Conservation (phyloP, 2,888 invertebrate genomes). For the Romanomermis culicivorax region DNA sequence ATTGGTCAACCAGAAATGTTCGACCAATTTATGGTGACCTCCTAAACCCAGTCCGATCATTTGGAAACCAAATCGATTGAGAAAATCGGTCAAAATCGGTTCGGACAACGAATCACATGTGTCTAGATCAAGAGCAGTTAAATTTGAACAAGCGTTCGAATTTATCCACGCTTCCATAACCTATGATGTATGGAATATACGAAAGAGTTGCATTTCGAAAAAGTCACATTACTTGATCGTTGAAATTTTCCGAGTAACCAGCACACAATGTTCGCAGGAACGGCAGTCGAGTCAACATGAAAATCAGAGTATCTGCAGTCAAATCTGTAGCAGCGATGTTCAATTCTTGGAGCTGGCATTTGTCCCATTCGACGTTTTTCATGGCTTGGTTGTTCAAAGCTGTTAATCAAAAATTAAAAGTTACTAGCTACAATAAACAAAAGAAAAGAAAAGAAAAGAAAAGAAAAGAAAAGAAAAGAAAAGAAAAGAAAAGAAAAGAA, state of each 20-base stretch:
- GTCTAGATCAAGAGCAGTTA: slow-evolving; percentile 74
- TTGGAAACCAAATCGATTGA: slow-evolving; percentile 68
- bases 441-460: too few species aligned
- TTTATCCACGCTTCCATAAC: slow-evolving; percentile 74
- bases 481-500: too few species aligned
- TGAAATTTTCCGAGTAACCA: slow-evolving; percentile 91
- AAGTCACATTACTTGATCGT: slow-evolving; percentile 46
- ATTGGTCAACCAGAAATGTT: slow-evolving; percentile 89
- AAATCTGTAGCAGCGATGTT: slow-evolving; percentile 93
- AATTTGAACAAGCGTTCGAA: slow-evolving; percentile 47
- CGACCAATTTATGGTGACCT: slow-evolving; percentile 66
- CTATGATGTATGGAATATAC: slow-evolving; percentile 25
- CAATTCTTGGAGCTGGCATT: slow-evolving; percentile 64
- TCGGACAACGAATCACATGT: slow-evolving; percentile 85
- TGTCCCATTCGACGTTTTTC: slow-evolving; percentile 94
- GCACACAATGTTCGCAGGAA: slow-evolving; percentile 70
- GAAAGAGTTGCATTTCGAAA: background rate
- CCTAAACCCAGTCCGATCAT: slow-evolving; percentile 72
- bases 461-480: too few species aligned
- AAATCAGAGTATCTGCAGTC: slow-evolving; percentile 71
- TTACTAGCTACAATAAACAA: too few species aligned
- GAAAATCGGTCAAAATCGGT: slow-evolving; percentile 69
- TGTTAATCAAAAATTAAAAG: slow-evolving; percentile 34
- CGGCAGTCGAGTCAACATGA: slow-evolving; percentile 67
- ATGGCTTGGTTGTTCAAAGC: slow-evolving; percentile 73